Percentiles rank a stretch among this genome's conserved stretches.
These are phyloP conservation scores for Cotesia glomerata DNA, from an alignment of 1,140 invertebrate species.

Conservation along the genomic window DNA sequence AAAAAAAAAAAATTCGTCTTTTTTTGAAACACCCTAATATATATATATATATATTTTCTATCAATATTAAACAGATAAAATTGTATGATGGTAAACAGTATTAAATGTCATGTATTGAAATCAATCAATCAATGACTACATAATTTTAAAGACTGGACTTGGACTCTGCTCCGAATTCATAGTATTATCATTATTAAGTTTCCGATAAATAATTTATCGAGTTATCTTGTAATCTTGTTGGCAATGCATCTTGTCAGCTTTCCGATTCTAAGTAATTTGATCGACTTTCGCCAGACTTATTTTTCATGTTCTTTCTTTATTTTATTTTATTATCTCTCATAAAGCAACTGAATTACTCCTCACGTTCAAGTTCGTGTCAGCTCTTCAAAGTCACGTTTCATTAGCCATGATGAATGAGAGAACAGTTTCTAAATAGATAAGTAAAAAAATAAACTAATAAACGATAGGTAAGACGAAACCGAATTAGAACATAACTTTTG, in stretches of 20 bases:
- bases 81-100: no score
- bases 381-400: slow-evolving; percentile 16
- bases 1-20: no score
- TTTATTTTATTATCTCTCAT: neutral
- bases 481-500: neutral
- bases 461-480: neutral
- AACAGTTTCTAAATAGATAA: slow-evolving; percentile 18
- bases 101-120: no score
- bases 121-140: no score
- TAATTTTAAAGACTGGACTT: neutral
- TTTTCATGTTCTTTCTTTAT: slow-evolving; percentile 9
- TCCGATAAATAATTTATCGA: slow-evolving; percentile 24
- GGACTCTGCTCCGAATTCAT: slow-evolving; percentile 10
- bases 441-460: neutral
- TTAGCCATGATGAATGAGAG: slow-evolving; percentile 10
- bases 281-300: slow-evolving; percentile 26
- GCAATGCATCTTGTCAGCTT: slow-evolving; percentile 18
- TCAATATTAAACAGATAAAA: no score
- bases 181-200: slow-evolving; percentile 15
- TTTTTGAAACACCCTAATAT: no score
- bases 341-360: slow-evolving; percentile 4
- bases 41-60: no score
- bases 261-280: slow-evolving; percentile 16
- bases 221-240: slow-evolving; percentile 19
- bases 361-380: slow-evolving; percentile 6